Evolutionary conservation across 2,888 invertebrate genomes (phyloP).

Genomic region (Nycteola revayana): DNA sequence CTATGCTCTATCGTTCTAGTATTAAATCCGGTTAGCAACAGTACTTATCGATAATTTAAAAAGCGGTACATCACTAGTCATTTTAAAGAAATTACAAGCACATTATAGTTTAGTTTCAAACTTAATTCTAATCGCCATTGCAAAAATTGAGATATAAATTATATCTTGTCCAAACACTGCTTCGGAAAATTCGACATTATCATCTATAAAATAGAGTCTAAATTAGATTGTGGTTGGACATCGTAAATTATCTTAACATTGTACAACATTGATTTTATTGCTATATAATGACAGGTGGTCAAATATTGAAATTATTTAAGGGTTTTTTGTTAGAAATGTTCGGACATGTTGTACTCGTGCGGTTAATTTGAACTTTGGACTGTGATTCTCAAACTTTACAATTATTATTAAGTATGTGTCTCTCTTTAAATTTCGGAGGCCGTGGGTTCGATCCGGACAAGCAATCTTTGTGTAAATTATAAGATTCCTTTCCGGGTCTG

Average conservation of each 20-base stretch:
- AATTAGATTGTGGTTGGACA: conserved; percentile 5
- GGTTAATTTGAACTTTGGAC: conserved; percentile 21
- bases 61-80: conserved; percentile 13
- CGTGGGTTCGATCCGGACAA: too few species aligned
- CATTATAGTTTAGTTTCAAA: conserved; percentile 30
- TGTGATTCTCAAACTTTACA: conserved; percentile 23
- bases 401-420: too few species aligned
- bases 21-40: too few species aligned
- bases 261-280: conserved; percentile 31
- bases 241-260: conserved; percentile 32
- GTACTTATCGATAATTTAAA: conserved; percentile 6
- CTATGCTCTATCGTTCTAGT: too few species aligned
- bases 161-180: too few species aligned
- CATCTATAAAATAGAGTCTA: conserved; percentile 8
- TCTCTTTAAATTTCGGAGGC: too few species aligned
- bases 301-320: conserved; percentile 33
- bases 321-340: conserved; percentile 25
- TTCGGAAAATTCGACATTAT: too few species aligned
- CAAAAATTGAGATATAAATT: conserved; percentile 32
- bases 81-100: conserved; percentile 26
- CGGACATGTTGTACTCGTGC: conserved; percentile 29
- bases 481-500: too few species aligned
- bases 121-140: conserved; percentile 34
- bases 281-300: conserved; percentile 38
- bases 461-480: too few species aligned